Evolutionary conservation across 1,140 invertebrate genomes (phyloP).

Genomic region (Drosophila grimshawi): DNA sequence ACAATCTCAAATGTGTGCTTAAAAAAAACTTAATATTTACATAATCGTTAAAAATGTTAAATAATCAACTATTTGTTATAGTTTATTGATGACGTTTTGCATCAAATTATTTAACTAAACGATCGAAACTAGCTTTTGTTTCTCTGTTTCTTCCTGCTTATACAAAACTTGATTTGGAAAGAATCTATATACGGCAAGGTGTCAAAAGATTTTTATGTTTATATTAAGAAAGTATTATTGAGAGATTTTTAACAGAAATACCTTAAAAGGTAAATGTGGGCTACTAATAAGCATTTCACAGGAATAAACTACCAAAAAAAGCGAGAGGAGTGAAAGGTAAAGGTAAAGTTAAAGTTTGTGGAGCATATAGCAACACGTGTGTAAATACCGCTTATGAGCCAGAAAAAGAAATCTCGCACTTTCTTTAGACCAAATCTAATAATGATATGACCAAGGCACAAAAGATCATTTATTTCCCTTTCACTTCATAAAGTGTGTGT

Average conservation of each 20-base stretch:
- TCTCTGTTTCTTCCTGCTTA: too few species aligned
- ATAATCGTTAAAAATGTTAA: too few species aligned
- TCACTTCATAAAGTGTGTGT: conserved; percentile 29
- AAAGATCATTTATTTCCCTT: conserved; percentile 54
- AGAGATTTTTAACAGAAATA: neutral
- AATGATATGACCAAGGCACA: conserved; percentile 35
- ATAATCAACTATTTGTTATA: too few species aligned
- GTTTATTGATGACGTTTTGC: too few species aligned
- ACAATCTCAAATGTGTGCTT: too few species aligned
- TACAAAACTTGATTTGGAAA: too few species aligned
- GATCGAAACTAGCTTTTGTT: too few species aligned
- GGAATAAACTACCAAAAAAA: neutral
- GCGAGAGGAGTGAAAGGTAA: conserved; percentile 34
- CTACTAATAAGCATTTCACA: neutral
- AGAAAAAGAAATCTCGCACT: conserved; percentile 51
- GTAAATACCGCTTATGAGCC: conserved; percentile 24
- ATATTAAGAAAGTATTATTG: neutral
- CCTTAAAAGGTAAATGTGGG: neutral
- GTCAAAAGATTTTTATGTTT: neutral
- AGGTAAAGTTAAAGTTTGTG: conserved; percentile 2
- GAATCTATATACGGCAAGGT: neutral
- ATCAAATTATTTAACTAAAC: too few species aligned
- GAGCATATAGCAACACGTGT: conserved; percentile 19
- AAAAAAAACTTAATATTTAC: too few species aligned
- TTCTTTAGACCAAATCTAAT: conserved; percentile 43